Percentiles rank a stretch among this genome's conserved stretches.
Conservation (phyloP, 2,888 invertebrate genomes). For the Orchesella flavescens region DNA sequence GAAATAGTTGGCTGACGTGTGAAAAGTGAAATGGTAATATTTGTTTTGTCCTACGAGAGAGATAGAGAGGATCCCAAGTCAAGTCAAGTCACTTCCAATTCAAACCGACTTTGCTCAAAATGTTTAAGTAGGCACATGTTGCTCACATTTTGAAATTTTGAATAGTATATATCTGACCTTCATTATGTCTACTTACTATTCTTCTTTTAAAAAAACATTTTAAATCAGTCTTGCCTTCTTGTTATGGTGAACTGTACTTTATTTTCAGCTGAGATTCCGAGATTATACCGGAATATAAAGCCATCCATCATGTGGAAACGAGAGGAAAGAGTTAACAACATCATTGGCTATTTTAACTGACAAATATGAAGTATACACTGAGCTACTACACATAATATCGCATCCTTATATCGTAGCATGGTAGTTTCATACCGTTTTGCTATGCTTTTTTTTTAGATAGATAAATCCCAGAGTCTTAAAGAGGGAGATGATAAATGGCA, state of each 20-base stretch:
- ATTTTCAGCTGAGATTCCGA: constrained; percentile 24
- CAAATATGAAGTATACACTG: constrained; percentile 33
- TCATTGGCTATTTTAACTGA: constrained; percentile 48
- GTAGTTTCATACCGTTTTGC: neutral
- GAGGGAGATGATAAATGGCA: constrained; percentile 57
- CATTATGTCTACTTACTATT: too few relatives aligned
- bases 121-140: too few relatives aligned
- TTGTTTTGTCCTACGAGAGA: constrained; percentile 1
- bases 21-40: constrained; percentile 24
- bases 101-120: too few relatives aligned
- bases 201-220: too few relatives aligned
- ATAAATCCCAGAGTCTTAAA: constrained; percentile 17
- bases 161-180: too few relatives aligned
- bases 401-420: neutral
- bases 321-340: constrained; percentile 52
- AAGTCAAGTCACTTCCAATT: too few relatives aligned
- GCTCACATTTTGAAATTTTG: too few relatives aligned
- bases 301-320: constrained; percentile 45
- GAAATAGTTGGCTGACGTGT: constrained; percentile 1
- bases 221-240: neutral
- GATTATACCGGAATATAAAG: constrained; percentile 41
- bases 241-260: neutral
- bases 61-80: too few relatives aligned
- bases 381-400: neutral
- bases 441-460: neutral